A percentile compares a stretch with the other conserved stretches of the same genome.
Evolutionary conservation across 37 sponge, comb jelly and placozoan genomes (phyloP).

Genomic region (Spongia lamella): DNA sequence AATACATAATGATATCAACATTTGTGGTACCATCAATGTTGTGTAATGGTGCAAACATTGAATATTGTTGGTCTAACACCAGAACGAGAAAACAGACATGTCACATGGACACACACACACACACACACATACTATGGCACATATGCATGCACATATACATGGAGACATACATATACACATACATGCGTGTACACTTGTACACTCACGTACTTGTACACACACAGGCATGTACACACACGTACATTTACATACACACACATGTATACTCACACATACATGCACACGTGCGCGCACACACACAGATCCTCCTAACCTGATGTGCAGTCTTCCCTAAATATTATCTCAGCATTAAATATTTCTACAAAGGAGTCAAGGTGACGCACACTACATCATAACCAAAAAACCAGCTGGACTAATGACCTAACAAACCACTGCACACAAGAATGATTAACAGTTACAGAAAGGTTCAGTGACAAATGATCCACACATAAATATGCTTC

Average conservation of each 20-base stretch:
- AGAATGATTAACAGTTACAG: too few species aligned
- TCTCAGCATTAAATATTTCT: conserved; percentile 92
- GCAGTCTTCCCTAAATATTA: conserved; percentile 84
- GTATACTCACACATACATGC: neutral
- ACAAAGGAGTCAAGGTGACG: neutral
- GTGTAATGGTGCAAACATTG: neutral
- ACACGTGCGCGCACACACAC: neutral
- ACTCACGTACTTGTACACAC: neutral
- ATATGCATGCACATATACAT: neutral
- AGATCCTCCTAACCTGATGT: conserved; percentile 67
- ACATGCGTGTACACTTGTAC: neutral
- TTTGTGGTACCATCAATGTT: conserved; percentile 5
- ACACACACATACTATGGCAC: neutral
- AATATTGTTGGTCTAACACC: neutral
- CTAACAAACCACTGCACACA: too few species aligned
- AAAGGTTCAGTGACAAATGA: too few species aligned
- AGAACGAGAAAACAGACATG: neutral
- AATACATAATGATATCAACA: too few species aligned
- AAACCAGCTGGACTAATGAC: too few species aligned
- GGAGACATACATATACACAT: neutral
- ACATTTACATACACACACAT: neutral
- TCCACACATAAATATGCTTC: neutral
- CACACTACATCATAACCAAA: neutral
- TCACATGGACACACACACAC: conserved; percentile 21
- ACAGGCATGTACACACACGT: neutral